Conservation (phyloP, 2,888 invertebrate genomes). For the Scaptomyza tumidula region DNA sequence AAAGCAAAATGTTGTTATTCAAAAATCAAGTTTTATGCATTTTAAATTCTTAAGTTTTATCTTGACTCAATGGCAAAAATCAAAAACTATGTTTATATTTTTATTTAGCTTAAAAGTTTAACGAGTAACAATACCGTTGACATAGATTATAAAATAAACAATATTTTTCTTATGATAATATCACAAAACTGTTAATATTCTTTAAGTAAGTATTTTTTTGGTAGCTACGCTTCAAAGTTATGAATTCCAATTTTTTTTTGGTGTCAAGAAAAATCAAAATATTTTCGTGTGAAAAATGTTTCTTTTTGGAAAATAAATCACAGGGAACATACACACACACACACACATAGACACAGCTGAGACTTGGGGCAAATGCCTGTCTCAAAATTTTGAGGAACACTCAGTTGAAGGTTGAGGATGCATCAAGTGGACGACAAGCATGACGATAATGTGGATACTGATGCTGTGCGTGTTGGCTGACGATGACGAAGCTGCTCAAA, state of each 20-base stretch:
- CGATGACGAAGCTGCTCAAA: conserved; percentile 21
- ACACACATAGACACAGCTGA: conserved; percentile 6
- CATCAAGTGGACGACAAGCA: conserved; percentile 72
- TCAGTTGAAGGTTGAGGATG: conserved; percentile 48
- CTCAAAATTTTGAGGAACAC: conserved; percentile 40
- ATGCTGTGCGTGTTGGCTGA: conserved; percentile 43
- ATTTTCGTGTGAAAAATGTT: conserved; percentile 73
- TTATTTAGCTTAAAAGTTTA: too few species aligned
- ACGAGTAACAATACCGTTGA: too few species aligned
- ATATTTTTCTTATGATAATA: too few species aligned
- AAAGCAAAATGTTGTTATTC: too few species aligned
- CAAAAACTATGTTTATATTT: too few species aligned
- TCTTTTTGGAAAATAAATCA: conserved; percentile 45
- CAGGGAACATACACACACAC: conserved; percentile 18
- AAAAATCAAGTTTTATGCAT: too few species aligned
- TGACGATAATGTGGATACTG: conserved; percentile 58
- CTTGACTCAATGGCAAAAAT: too few species aligned
- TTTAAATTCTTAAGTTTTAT: too few species aligned
- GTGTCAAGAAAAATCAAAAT: conserved; percentile 67
- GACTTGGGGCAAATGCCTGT: conserved; percentile 23
- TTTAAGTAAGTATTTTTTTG: too few species aligned
- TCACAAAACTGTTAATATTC: too few species aligned
- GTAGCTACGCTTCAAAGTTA: conserved; percentile 30
- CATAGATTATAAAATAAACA: too few species aligned
- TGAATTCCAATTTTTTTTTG: conserved; percentile 57